phyloP scores from a whole-genome alignment of 2,113 vertebrate species.

The Azemiops feae region DNA sequence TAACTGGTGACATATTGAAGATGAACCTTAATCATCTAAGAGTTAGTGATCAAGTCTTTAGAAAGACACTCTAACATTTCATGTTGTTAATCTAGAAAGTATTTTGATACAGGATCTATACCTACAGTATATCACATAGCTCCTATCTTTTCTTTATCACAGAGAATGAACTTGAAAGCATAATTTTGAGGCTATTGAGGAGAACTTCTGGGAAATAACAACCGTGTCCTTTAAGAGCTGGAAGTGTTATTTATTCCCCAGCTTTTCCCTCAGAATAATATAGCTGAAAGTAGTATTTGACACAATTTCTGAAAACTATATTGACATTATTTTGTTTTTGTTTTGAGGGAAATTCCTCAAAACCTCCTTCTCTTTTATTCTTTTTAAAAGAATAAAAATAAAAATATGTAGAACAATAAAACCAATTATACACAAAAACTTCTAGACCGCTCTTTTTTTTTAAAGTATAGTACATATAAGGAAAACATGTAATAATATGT shows the following conservation, averaged over 20 bases:
- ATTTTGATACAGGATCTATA: neutral
- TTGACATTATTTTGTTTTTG: neutral
- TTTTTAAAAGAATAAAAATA: neutral
- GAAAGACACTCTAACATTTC: neutral
- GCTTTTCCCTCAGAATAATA: neutral
- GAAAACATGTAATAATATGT: neutral
- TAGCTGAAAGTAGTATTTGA: neutral
- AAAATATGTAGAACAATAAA: neutral
- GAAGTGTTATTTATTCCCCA: neutral
- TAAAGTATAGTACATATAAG: neutral
- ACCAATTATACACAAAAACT: neutral
- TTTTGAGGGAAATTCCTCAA: neutral
- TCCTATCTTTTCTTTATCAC: neutral
- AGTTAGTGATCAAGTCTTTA: neutral
- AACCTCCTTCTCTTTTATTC: neutral
- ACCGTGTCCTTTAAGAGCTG: neutral
- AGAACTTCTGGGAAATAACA: neutral
- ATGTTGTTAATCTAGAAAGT: neutral
- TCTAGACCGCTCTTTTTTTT: neutral
- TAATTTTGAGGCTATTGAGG: neutral
- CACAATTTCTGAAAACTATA: neutral
- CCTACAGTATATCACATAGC: neutral
- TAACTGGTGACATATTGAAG: neutral
- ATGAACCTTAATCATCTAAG: neutral
- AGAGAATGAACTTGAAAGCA: neutral